Conservation (phyloP, 2,797 vertebrate species). For the Gymnothorax javanicus region DNA sequence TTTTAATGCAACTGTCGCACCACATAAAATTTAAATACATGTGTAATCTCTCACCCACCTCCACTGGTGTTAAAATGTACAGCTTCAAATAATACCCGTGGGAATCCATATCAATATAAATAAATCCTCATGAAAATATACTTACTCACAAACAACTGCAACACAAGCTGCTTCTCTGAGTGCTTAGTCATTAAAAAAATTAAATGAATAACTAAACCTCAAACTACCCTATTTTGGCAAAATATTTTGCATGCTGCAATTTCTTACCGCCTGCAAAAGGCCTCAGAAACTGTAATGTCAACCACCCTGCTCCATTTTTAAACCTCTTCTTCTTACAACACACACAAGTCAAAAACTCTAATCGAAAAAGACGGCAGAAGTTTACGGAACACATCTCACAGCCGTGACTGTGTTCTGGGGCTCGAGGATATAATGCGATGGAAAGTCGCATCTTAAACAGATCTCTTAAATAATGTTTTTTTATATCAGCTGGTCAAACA, state of each 20-base stretch:
- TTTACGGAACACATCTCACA: neutral
- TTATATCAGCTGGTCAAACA: neutral
- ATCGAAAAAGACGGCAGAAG: neutral
- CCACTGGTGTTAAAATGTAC: constrained; percentile 64
- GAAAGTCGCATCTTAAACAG: neutral
- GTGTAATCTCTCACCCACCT: constrained; percentile 55
- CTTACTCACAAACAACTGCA: constrained; percentile 47
- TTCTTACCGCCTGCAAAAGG: neutral
- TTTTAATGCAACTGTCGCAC: constrained; percentile 40
- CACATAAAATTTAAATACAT: constrained; percentile 55
- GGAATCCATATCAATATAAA: constrained; percentile 65
- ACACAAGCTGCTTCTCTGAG: neutral
- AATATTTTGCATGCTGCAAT: neutral
- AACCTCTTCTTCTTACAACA: neutral
- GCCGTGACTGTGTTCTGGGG: neutral
- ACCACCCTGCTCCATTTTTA: neutral
- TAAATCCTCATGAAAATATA: constrained; percentile 70
- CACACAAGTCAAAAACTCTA: neutral
- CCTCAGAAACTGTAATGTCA: neutral
- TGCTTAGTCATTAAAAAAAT: neutral
- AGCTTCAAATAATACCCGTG: constrained; percentile 58
- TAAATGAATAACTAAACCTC: neutral
- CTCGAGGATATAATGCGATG: neutral
- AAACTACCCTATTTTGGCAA: neutral
- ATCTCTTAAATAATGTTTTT: neutral